Evolutionary conservation across 92 coral and sea anemone genomes (phyloP), one percentile per base, ranked within the genome.

Genomic region (Paramuricea clavata): DNA sequence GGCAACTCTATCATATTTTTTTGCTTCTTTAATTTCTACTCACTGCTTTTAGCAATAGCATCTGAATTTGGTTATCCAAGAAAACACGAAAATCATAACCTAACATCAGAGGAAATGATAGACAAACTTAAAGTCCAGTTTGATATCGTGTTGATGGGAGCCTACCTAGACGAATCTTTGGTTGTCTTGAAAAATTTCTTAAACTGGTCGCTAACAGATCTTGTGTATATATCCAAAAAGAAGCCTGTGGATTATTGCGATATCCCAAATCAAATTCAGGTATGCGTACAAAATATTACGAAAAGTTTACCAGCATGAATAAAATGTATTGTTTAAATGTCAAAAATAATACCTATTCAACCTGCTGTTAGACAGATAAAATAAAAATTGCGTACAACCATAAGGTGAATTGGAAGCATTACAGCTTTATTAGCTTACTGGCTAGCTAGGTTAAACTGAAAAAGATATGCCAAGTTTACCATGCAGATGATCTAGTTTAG

Each of bases 161-260:
- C 93, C 39, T 88, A 94, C 90, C 83, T 94, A 27, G 97, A 96
- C 74, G 99, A 96, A 43, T 96, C 99, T 4, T 92, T 96, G 5
- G 89, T 96, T 50, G 64, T 96, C 43, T 89, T 96, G 69, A 94
- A 93, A 75, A 90, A 93, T 28, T 86, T 80, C 35, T 68, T 96
- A 49, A 94, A 96, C 62, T 96, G 99, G 99, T 95, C 93, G 25
- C 44, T 94, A 67, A 93, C 92, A 54, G 99, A 96, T 59, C 83
- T 96, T 6, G 82, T 93, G 6, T 93, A 92, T 44, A 87, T 91
- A 59, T 69, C 54, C 35, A 10, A 21, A 79, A 79, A 60, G 84
- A 26, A 33, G 28, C 27, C 59, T 23, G 39, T 32, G 42, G n/a
- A 30, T 21, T 35, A 12, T 41, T 19, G 43, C 10, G 31, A 42